phyloP scores from a whole-genome alignment of 1,140 invertebrate genomes.

The Galleria mellonella region DNA sequence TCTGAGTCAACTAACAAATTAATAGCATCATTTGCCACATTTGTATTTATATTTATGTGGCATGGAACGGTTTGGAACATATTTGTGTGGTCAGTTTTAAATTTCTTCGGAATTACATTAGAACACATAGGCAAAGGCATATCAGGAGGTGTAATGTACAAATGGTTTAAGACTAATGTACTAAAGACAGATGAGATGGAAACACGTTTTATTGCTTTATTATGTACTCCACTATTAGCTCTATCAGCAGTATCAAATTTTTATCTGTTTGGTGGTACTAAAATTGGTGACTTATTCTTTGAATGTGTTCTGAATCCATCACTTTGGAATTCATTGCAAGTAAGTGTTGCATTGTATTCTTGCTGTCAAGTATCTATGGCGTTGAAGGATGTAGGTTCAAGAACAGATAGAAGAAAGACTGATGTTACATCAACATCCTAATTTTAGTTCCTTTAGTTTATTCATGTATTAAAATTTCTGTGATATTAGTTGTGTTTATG shows the following conservation, averaged over 20 bases:
- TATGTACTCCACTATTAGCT: constrained; percentile 82
- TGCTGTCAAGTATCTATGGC: constrained; percentile 62
- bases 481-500: not conserved
- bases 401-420: constrained; percentile 23
- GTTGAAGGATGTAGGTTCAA: constrained; percentile 46
- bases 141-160: constrained; percentile 55
- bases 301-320: constrained; percentile 48
- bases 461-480: not conserved
- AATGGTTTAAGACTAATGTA: constrained; percentile 48
- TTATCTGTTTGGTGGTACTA: constrained; percentile 86
- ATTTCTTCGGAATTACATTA: constrained; percentile 84
- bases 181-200: constrained; percentile 52
- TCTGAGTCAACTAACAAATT: constrained; percentile 76
- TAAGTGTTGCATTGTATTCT: constrained; percentile 46
- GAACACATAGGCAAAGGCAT: constrained; percentile 78
- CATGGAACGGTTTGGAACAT: constrained; percentile 87
- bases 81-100: constrained; percentile 89
- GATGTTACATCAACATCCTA: not conserved
- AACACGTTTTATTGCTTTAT: constrained; percentile 77
- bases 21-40: constrained; percentile 85
- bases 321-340: constrained; percentile 33
- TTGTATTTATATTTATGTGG: constrained; percentile 92
- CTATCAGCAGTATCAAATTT: constrained; percentile 89
- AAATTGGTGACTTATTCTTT: constrained; percentile 78
- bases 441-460: not conserved